Evolutionary conservation across 1,140 invertebrate genomes (phyloP).

Genomic region (Zaprionus inermis): DNA sequence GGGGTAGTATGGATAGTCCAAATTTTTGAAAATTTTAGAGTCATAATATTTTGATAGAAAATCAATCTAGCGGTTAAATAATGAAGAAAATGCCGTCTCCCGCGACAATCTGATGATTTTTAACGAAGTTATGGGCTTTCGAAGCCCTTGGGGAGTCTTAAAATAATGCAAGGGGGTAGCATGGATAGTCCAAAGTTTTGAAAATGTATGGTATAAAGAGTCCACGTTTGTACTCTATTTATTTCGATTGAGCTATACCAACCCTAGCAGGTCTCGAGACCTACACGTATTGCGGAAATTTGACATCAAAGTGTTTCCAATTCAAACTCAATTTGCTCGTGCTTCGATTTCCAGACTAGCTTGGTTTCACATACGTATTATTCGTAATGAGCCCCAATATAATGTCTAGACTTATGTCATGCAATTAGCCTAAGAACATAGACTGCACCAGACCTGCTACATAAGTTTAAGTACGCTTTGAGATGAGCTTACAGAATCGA

Average conservation of each 20-base stretch:
- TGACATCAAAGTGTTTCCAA: neutral
- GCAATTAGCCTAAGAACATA: neutral
- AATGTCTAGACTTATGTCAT: neutral
- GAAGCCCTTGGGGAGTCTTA: too few species aligned
- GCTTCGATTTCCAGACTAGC: conserved; percentile 1
- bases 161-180: too few species aligned
- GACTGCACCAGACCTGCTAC: neutral
- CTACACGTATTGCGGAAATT: conserved; percentile 3
- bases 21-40: too few species aligned
- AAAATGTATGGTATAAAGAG: too few species aligned
- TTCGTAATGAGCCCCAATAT: neutral
- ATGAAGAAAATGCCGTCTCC: too few species aligned
- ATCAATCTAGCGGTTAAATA: too few species aligned
- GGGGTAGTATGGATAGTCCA: too few species aligned
- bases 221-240: neutral
- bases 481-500: neutral
- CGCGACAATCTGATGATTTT: too few species aligned
- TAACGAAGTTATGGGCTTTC: too few species aligned
- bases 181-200: too few species aligned
- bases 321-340: neutral
- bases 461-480: neutral
- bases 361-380: too few species aligned
- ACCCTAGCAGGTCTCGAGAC: neutral
- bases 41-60: too few species aligned
- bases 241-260: neutral